Evolutionary conservation across 2,888 invertebrate species (phyloP), one percentile per base, ranked within the genome.

Genomic region (Pycnomerus fuliginosus): DNA sequence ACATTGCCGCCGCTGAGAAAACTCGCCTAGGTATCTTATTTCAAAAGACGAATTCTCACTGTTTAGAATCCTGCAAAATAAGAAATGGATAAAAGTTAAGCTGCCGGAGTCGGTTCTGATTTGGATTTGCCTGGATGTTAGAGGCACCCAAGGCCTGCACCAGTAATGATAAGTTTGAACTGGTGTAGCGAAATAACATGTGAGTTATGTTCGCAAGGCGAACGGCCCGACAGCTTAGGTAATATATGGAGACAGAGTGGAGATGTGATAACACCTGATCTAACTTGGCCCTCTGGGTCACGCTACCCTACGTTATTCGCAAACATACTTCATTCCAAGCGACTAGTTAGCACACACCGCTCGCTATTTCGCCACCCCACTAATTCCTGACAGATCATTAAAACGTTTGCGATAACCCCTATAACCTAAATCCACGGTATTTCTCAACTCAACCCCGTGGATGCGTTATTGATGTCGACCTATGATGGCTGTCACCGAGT

Each of bases 231-330:
- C 61, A 57, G 52, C 29, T 49, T 42, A 41, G 29, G 53, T 64
- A 60, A 66, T 62, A 62, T 64, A 66, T 65, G 64, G 65, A 66
- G 65, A 67, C 64, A 62, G 61, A 66, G 65, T 63, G 58, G 58
- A 63, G 64, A 66, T 61, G 63, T 56, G 64, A 64, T 66, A 66
- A 64, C 65, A 65, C 65, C 65, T 67, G 67, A 65, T 67, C 65
- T 64, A 58, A 60, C 55, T 58, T 58, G 56, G 53, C 52, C 53
- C 48, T 43, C 37, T 34, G 54, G 59, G 62, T 61, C 61, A 63
- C 61, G 62, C 61, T 45, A 60, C 28, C 44, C 51, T 48, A 29
- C 25, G n/a, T 15, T 27, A 25, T 35, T 16, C 36, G 16, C 16
- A 11, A 23, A 25, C 27, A 27, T 36, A 15, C 36, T 27, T 36